Evolutionary conservation across 2,113 vertebrate species (phyloP).

Genomic region (Girardinichthys multiradiatus): DNA sequence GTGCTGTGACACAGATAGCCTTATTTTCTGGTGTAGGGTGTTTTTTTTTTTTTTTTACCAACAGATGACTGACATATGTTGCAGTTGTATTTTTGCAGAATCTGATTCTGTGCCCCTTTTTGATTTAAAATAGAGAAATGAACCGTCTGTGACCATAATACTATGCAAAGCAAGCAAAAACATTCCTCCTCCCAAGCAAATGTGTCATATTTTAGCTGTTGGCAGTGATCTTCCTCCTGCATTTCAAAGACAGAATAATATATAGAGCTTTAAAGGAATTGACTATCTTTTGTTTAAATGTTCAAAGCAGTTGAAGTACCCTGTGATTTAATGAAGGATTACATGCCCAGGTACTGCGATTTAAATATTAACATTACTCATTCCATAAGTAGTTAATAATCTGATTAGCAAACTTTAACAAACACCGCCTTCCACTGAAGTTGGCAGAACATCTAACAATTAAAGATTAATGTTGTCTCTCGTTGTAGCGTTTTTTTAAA

Average conservation of each 20-base stretch:
- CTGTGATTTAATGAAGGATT: not conserved
- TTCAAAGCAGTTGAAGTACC: not conserved
- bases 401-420: conserved; percentile 1
- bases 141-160: conserved; percentile 17
- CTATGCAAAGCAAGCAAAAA: conserved; percentile 23
- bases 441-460: conserved; percentile 11
- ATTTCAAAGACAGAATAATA: conserved; percentile 15
- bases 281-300: not conserved
- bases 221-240: conserved; percentile 19
- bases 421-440: not conserved
- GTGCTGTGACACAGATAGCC: not conserved
- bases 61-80: not conserved
- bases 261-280: not conserved
- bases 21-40: conserved; percentile 12
- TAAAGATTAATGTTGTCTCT: conserved; percentile 22
- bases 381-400: not conserved
- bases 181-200: conserved; percentile 7
- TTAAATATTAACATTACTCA: conserved; percentile 1
- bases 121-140: conserved; percentile 13
- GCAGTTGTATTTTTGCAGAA: conserved; percentile 6
- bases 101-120: conserved; percentile 19
- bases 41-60: conserved; percentile 2
- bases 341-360: not conserved
- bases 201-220: conserved; percentile 42
- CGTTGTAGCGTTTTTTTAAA: conserved; percentile 9